Evolutionary conservation across 1,140 invertebrate species (phyloP), one percentile per base, ranked within the genome.

Genomic region (Aphis gossypii): DNA sequence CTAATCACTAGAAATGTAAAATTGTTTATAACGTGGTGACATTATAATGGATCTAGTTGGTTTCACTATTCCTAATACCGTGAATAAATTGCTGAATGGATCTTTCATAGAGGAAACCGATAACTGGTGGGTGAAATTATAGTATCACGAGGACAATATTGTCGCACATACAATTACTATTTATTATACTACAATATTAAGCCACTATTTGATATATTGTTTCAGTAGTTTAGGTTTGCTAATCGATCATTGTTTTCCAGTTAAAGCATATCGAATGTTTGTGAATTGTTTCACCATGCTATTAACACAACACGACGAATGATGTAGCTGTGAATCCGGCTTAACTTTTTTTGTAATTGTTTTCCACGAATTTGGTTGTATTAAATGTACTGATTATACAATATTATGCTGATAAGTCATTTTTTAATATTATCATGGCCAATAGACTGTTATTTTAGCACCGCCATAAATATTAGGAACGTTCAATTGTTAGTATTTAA

Each of bases 391-490:
- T 30, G 51, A 51, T 14, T 51, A 11, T 25, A 18, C 3, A 9
- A 51, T n/a, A 18, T 30, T 87, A 2, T 51, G 35, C 86, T 86
- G 25, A 86, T 86, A 46, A n/a, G 9, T 14, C 48, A 89, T 89
- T 54, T 48, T 25, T 1, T 89, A 25, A 30, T 56, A 35, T 51
- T 90, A 23, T 44, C 18, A 30, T 56, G 25, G 7, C 56, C 54
- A 0, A 90, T 41, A 90, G 88, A 90, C 89, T 90, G 89, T 60
- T 54, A 54, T 89, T 90, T 68, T n/a, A 60, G 60, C 54, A 90
- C 23, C 25, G 89, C 89, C 89, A 90, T 90, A 90, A 76, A 90
- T 68, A 44, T 90, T 44, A 90, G 23, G 54, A 60, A 30, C 20
- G 23, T 60, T 23, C 4, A 48, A 30, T 46, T 20, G 9, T 86